Conservation (phyloP, 1,140 invertebrate species). For the Anoplolepis gracilipes region DNA sequence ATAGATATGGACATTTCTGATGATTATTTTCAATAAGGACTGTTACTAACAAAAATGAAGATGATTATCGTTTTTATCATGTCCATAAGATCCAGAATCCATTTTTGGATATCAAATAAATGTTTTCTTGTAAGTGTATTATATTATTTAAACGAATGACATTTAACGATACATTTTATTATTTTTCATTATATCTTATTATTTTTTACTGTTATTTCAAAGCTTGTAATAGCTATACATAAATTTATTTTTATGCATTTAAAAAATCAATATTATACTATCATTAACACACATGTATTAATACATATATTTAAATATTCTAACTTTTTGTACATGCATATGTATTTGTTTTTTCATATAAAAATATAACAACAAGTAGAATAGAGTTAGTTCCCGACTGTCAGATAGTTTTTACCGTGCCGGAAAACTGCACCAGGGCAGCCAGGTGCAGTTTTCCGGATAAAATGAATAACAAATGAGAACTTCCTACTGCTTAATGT, state of each 20-base stretch:
- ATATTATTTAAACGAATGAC: too few species aligned
- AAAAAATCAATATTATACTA: not conserved
- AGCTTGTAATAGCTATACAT: too few species aligned
- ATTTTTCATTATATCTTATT: too few species aligned
- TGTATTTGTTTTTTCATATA: conserved; percentile 7
- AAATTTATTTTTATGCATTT: not conserved
- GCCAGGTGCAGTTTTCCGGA: not conserved
- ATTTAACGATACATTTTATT: too few species aligned
- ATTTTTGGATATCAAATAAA: too few species aligned
- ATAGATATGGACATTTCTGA: too few species aligned
- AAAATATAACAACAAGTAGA: conserved; percentile 32
- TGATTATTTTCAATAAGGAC: too few species aligned
- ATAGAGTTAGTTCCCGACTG: conserved; percentile 25
- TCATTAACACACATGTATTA: not conserved
- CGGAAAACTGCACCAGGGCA: not conserved
- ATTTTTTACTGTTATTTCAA: too few species aligned
- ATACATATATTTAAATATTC: not conserved
- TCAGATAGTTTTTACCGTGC: conserved; percentile 34
- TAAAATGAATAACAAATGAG: conserved; percentile 57
- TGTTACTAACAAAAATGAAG: too few species aligned
- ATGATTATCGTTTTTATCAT: too few species aligned
- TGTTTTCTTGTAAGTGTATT: too few species aligned
- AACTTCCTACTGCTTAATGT: conserved; percentile 48
- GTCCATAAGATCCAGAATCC: too few species aligned
- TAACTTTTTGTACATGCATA: not conserved